Percentiles rank a stretch among this genome's conserved stretches.
phyloP scores from a whole-genome alignment of 1,140 invertebrate genomes.

The Akabosia matsudoensis region DNA sequence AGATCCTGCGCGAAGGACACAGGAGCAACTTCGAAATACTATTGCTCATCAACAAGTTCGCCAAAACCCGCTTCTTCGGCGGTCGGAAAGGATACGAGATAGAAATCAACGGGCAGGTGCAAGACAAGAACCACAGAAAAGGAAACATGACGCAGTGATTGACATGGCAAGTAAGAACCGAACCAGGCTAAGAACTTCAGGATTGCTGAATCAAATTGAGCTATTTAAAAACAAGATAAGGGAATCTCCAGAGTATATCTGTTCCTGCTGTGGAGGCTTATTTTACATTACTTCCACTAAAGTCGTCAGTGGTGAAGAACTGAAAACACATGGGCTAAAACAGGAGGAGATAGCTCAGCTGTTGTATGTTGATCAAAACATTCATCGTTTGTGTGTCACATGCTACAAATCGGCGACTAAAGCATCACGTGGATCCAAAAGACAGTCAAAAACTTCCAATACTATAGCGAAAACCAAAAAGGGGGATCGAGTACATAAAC shows the following conservation, averaged over 20 bases:
- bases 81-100: background rate
- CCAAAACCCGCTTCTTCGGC: background rate
- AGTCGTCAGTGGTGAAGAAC: background rate
- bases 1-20: background rate
- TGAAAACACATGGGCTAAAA: background rate
- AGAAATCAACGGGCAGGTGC: background rate
- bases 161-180: background rate
- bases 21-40: background rate
- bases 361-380: too few species aligned
- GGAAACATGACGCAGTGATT: background rate
- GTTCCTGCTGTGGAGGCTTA: constrained; percentile 28
- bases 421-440: too few species aligned
- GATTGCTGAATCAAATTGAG: too few species aligned
- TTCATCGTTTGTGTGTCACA: too few species aligned
- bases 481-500: too few species aligned
- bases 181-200: background rate
- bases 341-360: background rate
- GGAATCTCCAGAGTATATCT: constrained; percentile 16
- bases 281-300: constrained; percentile 2
- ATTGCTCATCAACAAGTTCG: background rate
- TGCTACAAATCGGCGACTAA: too few species aligned
- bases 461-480: too few species aligned
- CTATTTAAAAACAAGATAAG: constrained; percentile 6
- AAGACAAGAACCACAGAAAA: background rate
- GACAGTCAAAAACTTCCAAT: too few species aligned